Conservation (phyloP, 2,797 vertebrate genomes). For the Acanthurus lineatus region DNA sequence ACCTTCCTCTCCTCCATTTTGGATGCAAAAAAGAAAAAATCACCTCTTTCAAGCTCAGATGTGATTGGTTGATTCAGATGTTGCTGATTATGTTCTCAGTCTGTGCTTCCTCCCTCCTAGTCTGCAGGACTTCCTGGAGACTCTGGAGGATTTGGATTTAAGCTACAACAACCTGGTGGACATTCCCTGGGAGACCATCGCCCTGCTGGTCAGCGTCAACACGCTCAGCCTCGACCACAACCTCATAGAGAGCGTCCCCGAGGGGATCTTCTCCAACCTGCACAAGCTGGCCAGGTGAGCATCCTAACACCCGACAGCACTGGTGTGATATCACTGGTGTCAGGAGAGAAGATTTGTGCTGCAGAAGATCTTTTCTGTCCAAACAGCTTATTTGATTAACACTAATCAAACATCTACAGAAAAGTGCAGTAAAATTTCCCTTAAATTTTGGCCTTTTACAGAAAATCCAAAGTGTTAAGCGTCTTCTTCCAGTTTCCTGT, state of each 20-base stretch:
- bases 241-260: slow-evolving; percentile 90
- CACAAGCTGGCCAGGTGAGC: slow-evolving; percentile 90
- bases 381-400: no score
- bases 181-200: slow-evolving; percentile 92
- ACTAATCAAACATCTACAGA: no score
- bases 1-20: background rate
- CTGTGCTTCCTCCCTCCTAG: background rate
- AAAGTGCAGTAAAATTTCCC: no score
- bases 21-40: background rate
- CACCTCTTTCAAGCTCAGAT: background rate
- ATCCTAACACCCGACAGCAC: background rate
- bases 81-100: background rate
- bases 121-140: slow-evolving; percentile 90
- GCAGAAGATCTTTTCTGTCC: no score
- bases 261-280: slow-evolving; percentile 93
- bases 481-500: no score
- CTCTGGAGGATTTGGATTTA: slow-evolving; percentile 91
- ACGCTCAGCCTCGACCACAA: slow-evolving; percentile 93
- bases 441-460: no score
- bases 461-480: no score
- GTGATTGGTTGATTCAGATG: background rate
- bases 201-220: slow-evolving; percentile 90
- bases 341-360: no score
- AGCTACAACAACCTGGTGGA: slow-evolving; percentile 94
- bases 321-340: no score